Conservation (phyloP, 2,113 vertebrate species). For the Gila orcuttii region DNA sequence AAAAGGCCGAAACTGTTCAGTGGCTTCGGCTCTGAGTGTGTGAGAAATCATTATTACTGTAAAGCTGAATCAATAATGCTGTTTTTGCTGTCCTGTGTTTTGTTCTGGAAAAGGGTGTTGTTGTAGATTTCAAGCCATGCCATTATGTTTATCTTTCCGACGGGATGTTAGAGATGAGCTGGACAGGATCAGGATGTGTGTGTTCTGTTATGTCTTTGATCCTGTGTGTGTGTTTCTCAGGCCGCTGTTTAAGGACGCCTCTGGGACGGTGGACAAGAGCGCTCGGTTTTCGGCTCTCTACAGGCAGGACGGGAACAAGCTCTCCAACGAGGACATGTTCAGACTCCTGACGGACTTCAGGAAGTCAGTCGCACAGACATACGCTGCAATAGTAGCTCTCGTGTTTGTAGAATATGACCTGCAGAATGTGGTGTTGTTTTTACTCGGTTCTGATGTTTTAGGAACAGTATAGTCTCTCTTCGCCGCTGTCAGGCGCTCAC, state of each 20-base stretch:
- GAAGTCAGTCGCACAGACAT: slow-evolving; percentile 82
- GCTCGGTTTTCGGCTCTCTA: slow-evolving; percentile 94
- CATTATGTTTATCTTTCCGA: slow-evolving; percentile 5
- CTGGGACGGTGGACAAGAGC: slow-evolving; percentile 90
- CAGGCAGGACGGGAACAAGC: slow-evolving; percentile 95
- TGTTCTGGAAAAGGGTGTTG: background rate
- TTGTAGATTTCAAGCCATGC: background rate
- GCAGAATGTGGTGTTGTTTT: background rate
- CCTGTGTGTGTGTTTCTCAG: slow-evolving; percentile 71
- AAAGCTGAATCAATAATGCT: background rate
- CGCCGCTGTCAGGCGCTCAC: background rate
- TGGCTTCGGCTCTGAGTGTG: background rate
- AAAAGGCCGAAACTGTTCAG: background rate
- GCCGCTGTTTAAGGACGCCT: slow-evolving; percentile 90
- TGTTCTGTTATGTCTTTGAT: slow-evolving; percentile 36
- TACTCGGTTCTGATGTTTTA: background rate
- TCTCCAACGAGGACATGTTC: slow-evolving; percentile 96
- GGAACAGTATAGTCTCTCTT: background rate
- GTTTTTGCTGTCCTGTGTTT: background rate
- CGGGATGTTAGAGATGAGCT: slow-evolving; percentile 7
- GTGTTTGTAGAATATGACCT: slow-evolving; percentile 8
- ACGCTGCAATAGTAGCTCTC: too few species aligned
- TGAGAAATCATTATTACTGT: background rate
- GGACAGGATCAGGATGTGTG: slow-evolving; percentile 22
- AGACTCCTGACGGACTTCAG: slow-evolving; percentile 94